Evolutionary conservation across 64 coral and sea anemone genomes (phyloP).

Genomic region (Catalaphyllia jardinei): DNA sequence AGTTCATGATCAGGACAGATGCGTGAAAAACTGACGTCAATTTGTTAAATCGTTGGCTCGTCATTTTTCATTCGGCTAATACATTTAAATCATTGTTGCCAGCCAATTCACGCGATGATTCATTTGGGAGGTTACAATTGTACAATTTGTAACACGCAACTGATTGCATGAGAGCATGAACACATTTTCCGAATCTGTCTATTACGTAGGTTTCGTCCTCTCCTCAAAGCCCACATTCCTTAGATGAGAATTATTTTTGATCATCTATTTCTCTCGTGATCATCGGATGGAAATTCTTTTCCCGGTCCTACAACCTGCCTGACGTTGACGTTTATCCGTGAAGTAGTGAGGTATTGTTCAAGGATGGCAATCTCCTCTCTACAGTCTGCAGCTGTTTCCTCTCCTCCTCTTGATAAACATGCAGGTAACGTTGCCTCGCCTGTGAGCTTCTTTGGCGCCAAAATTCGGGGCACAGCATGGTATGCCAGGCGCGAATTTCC

Average conservation of each 20-base stretch:
- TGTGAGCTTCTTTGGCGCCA: background rate
- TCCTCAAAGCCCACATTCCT: background rate
- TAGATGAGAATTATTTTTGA: background rate
- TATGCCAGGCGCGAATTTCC: conserved; percentile 61
- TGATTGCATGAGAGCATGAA: no score
- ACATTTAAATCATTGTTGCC: no score
- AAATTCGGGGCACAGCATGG: conserved; percentile 72
- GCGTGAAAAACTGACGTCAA: no score
- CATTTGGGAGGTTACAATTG: no score
- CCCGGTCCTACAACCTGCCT: conserved; percentile 63
- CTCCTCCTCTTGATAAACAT: background rate
- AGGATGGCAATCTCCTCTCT: conserved; percentile 5
- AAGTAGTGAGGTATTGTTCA: conserved; percentile 35
- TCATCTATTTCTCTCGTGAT: background rate
- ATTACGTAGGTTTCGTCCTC: background rate
- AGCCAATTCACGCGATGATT: no score
- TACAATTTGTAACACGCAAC: no score
- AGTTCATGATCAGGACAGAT: no score
- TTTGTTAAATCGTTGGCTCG: no score
- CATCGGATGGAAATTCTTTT: conserved; percentile 40
- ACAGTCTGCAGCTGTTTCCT: background rate
- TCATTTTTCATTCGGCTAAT: no score
- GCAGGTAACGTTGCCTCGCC: background rate
- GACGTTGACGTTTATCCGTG: conserved; percentile 77
- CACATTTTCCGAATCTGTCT: no score